Base-by-base conservation (phyloP, 1,140 invertebrate genomes). In the Papilio aristodemus region DNA sequence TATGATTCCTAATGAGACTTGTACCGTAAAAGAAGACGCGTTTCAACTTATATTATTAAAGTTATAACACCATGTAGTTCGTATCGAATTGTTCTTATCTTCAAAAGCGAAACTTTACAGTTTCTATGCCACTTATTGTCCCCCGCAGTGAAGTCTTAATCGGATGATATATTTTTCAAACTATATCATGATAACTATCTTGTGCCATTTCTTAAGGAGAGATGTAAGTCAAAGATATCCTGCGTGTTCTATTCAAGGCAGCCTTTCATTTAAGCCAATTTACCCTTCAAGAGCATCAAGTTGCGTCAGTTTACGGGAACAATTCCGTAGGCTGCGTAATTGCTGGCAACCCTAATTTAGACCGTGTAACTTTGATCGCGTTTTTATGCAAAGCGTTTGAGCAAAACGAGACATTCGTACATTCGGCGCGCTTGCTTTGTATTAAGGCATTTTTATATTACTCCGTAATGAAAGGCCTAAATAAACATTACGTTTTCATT, bases 401-500 rank as follows among this genome's bases (percentile, higher is more conserved):
- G 22, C 41, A 32, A 46, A 66, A 66, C 62, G 25, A 66, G 63
- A 66, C 63, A 46, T 66, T 50, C 41, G 63, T 66, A 46, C 3
- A 66, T 50, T 66, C 41, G 8, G 41, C 63, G 63, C 63, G 32
- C 60, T 38, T 22, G 60, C 60, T 64, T 50, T 66, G 63, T 66
- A 66, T 66, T 66, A 50, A 66, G 63, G 43, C 63, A 66, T 66
- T 66, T 66, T 66, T 66, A 66, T 66, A 46, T 50, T 36, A 50
- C 63, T 25, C 14, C 41, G 41, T 25, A 66, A 66, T 66, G 41
- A 66, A 66, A n/a, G 63, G 8, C 63, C 63, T 66, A 66, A 66
- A 66, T 66, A 66, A 66, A 66, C 63, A 66, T 66, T 66, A 66
- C 43, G 22, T 66, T 66, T 66, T 66, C 63, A 66, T 66, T 66